phyloP scores from a whole-genome alignment of 2,113 vertebrate genomes.

The Thalassarche chlororhynchos region DNA sequence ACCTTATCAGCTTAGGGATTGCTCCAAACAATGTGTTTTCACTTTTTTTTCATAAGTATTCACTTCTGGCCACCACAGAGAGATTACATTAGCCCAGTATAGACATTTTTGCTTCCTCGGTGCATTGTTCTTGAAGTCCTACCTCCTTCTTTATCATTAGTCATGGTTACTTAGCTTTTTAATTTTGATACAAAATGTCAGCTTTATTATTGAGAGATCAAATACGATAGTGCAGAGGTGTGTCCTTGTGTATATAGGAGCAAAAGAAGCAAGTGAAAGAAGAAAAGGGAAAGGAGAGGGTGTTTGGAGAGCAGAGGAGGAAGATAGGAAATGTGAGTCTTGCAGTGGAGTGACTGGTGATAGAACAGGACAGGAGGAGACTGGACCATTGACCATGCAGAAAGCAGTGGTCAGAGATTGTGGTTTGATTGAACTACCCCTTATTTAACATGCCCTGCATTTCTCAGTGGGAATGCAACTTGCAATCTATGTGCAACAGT shows the following conservation, averaged over 20 bases:
- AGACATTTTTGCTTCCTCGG: not conserved
- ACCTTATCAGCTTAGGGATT: not conserved
- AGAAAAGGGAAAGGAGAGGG: not conserved
- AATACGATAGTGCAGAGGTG: not conserved
- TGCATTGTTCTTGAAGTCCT: not conserved
- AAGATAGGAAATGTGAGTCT: not conserved
- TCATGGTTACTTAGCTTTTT: not conserved
- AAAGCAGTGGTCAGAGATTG: not conserved
- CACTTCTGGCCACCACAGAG: not conserved
- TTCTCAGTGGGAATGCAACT: not conserved
- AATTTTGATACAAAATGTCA: not conserved
- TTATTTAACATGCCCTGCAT: not conserved
- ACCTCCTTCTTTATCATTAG: not conserved
- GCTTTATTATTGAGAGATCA: not conserved
- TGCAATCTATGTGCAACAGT: not conserved
- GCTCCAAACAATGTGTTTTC: not conserved
- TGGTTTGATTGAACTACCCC: not conserved
- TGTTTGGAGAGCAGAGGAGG: not conserved
- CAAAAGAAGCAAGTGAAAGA: not conserved
- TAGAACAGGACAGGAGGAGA: not conserved
- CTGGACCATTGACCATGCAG: not conserved
- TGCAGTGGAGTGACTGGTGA: not conserved
- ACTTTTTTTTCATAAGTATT: not conserved
- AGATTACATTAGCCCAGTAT: not conserved
- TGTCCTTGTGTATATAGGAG: not conserved